Conservation (phyloP, 2,888 invertebrate species). For the Stenolophus ochropezus region DNA sequence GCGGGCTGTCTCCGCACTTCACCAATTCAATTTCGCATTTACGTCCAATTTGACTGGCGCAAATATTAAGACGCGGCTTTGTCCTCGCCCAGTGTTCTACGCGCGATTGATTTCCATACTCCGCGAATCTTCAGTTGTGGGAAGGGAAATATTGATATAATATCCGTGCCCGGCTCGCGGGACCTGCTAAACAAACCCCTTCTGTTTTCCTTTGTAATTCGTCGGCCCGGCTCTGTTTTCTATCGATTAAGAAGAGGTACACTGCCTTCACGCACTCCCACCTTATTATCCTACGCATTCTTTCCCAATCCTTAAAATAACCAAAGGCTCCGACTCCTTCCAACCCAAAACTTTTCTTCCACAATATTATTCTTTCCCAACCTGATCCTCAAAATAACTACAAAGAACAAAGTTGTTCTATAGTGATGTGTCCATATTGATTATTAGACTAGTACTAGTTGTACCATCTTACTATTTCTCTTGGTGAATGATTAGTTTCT, state of each 20-base stretch:
- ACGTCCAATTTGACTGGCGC: constrained; percentile 63
- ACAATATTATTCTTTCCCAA: no score
- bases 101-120: constrained; percentile 57
- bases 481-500: no score
- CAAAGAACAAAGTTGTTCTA: no score
- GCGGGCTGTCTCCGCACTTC: constrained; percentile 59
- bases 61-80: constrained; percentile 56
- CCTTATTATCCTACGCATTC: no score
- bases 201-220: constrained; percentile 61
- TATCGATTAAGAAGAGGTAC: constrained; percentile 63
- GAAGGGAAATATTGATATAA: constrained; percentile 64
- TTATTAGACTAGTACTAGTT: no score
- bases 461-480: no score
- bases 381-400: no score
- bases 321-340: not conserved
- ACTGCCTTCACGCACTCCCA: no score
- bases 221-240: constrained; percentile 60
- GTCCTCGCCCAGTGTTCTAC: constrained; percentile 49
- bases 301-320: not conserved
- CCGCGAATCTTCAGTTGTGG: constrained; percentile 41
- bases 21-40: constrained; percentile 63
- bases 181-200: constrained; percentile 62
- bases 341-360: not conserved
- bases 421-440: no score
- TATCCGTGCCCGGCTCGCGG: constrained; percentile 62